Conservation (phyloP, 2,888 invertebrate genomes). For the Thera britannica region DNA sequence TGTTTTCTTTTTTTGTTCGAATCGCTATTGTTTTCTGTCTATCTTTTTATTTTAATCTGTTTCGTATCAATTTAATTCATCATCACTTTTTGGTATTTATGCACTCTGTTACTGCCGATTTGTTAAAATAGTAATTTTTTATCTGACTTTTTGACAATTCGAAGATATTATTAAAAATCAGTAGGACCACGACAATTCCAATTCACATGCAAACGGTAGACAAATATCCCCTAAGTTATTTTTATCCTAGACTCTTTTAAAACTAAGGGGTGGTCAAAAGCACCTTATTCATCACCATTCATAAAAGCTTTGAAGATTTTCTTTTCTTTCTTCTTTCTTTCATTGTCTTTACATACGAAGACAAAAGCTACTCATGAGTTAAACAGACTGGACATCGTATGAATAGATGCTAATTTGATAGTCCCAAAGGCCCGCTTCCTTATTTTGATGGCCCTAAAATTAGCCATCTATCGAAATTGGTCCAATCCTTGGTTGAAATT, state of each 20-base stretch:
- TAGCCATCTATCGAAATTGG: constrained; percentile 54
- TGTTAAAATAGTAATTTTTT: neutral
- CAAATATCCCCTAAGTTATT: too few relatives aligned
- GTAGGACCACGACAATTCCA: too few relatives aligned
- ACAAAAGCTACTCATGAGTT: neutral
- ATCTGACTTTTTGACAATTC: too few relatives aligned
- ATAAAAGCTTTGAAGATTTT: too few relatives aligned
- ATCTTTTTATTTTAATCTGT: constrained; percentile 28
- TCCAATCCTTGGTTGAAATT: constrained; percentile 57
- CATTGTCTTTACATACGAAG: too few relatives aligned
- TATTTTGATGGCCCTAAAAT: constrained; percentile 46
- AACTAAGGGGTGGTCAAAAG: too few relatives aligned
- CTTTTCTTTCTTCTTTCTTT: too few relatives aligned
- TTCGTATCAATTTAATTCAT: neutral
- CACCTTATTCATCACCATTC: too few relatives aligned
- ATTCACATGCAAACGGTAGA: too few relatives aligned
- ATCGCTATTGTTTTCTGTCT: constrained; percentile 62
- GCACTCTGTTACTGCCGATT: neutral
- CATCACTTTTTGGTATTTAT: neutral
- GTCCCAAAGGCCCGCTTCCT: constrained; percentile 4
- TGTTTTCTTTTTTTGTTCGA: constrained; percentile 65
- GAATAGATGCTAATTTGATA: constrained; percentile 16
- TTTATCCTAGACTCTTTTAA: too few relatives aligned
- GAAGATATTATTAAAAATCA: too few relatives aligned
- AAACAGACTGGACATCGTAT: neutral